Evolutionary conservation across 1,140 invertebrate genomes (phyloP), one percentile per base, ranked within the genome.

Genomic region (Pantala flavescens): DNA sequence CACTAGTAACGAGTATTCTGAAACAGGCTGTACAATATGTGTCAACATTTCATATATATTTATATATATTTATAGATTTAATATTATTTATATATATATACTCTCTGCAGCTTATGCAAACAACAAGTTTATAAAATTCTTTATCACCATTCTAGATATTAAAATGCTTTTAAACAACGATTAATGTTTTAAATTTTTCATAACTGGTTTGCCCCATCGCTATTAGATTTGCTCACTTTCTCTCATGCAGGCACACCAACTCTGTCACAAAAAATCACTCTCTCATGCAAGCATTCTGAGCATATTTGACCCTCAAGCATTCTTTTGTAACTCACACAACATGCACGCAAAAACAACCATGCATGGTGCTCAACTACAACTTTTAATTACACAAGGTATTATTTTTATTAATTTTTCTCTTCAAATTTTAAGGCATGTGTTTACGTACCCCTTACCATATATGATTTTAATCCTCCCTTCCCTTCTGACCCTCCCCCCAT

Each of bases 41-140:
- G 71, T 24, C 23, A 36, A 71, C 28, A 23, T 24, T 71, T 24
- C 71, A 71, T 24, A 24, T 24, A 71, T 36, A 71, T 71, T 23
- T 71, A 24, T 36, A 24, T 71, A 71, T 71, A 71, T 71, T 24
- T 71, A 71, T 71, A 71, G 23, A 24, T 71, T 71, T 71, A 24
- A 71, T 71, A 24, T 24, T 71, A 71, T 71, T 19, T 71, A 71
- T 71, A 71, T 71, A 71, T 71, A 71, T 71, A 71, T 71, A 71
- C 28, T 24, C 71, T 71, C 23, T 71, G 71, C 28, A 71, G 71
- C 71, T 23, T 23, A 23, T 71, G 71, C 71, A 71, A 71, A 71
- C 71, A 71, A 71, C 71, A 71, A 71, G 23, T 71, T 71, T 71
- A 71, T 71, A 71, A 71, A 71, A 71, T 71, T 71, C 71, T 71